Percentiles rank a stretch among this genome's conserved stretches.
Evolutionary conservation across 2,888 invertebrate species (phyloP).

Genomic region (Xestia sexstrigata): DNA sequence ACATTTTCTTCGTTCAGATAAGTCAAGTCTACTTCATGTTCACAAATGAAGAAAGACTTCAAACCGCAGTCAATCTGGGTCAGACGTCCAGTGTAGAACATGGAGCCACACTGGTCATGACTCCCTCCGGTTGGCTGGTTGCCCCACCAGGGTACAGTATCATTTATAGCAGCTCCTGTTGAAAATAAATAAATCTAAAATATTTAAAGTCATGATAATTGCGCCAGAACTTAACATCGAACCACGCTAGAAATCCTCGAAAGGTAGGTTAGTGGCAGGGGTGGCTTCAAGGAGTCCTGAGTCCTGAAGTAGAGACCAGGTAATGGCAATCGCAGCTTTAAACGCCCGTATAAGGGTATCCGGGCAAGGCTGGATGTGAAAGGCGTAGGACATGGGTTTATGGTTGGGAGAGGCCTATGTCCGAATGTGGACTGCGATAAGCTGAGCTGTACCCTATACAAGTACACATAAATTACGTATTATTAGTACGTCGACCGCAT

Average conservation of each 20-base stretch:
- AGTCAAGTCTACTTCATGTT: constrained; percentile 17
- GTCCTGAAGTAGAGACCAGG: background rate
- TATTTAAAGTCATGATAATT: background rate
- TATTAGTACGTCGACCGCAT: too few species aligned
- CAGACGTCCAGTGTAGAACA: constrained; percentile 32
- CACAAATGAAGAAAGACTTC: constrained; percentile 41
- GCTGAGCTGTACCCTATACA: too few species aligned
- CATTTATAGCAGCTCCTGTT: constrained; percentile 34
- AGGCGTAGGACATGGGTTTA: too few species aligned
- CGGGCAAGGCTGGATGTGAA: background rate
- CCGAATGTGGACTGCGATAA: too few species aligned
- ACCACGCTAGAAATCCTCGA: too few species aligned
- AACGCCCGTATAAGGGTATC: background rate
- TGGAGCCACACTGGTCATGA: constrained; percentile 37
- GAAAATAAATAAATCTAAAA: background rate
- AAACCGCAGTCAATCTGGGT: constrained; percentile 29
- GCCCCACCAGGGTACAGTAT: constrained; percentile 20
- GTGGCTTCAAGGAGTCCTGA: background rate
- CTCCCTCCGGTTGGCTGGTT: background rate
- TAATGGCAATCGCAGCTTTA: background rate
- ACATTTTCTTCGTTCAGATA: constrained; percentile 11
- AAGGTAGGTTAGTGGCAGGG: too few species aligned
- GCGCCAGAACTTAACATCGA: background rate
- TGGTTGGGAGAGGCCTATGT: too few species aligned
- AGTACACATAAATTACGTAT: too few species aligned